Percentiles rank a stretch among this genome's conserved stretches.
phyloP scores from a whole-genome alignment of 2,888 invertebrate genomes.

The Pasiphila rectangulata region DNA sequence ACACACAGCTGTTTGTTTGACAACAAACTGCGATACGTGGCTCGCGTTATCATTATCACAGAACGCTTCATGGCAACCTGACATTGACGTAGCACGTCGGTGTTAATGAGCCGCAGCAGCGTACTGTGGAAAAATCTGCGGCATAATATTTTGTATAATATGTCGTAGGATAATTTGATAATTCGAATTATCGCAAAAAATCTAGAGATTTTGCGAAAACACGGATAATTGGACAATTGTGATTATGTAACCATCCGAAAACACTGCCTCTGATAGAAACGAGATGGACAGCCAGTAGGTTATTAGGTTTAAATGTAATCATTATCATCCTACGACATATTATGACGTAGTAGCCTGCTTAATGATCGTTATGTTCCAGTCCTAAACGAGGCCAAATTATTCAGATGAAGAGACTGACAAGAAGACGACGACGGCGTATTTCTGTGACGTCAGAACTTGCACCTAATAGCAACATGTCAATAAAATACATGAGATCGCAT shows the following conservation, averaged over 20 bases:
- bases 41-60: conserved; percentile 40
- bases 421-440: conserved; percentile 8
- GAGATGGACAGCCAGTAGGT: too few relatives aligned
- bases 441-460: conserved; percentile 34
- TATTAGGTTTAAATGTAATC: too few relatives aligned
- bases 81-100: conserved; percentile 27
- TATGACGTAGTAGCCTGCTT: conserved; percentile 9
- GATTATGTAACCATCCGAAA: too few relatives aligned
- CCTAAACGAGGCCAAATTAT: conserved; percentile 1
- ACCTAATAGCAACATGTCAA: conserved; percentile 22
- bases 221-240: too few relatives aligned
- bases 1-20: conserved; percentile 63
- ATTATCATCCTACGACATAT: too few relatives aligned
- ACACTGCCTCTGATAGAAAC: too few relatives aligned
- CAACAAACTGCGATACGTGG: conserved; percentile 59
- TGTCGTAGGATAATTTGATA: too few relatives aligned
- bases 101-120: conserved; percentile 23
- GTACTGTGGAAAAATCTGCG: conserved; percentile 27
- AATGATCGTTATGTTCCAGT: background rate
- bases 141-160: conserved; percentile 14
- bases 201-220: too few relatives aligned
- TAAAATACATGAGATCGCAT: conserved; percentile 27
- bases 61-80: conserved; percentile 26
- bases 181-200: too few relatives aligned
- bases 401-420: conserved; percentile 6